Conservation (phyloP, 2,888 invertebrate species). For the Pasiphila rectangulata region DNA sequence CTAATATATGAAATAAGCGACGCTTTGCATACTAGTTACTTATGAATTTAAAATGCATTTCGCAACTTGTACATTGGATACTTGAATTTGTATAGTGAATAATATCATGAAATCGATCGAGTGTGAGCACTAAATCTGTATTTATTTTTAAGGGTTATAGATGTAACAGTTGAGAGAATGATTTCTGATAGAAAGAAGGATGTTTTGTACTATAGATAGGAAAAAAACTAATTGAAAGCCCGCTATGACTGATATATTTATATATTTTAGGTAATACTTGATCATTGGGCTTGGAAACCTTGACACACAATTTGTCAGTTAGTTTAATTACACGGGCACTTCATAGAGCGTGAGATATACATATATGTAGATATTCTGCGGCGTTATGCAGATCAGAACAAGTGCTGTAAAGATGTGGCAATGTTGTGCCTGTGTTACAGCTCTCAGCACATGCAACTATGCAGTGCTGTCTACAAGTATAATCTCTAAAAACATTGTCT, state of each 20-base stretch:
- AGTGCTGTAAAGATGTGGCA: neutral
- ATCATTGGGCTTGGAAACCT: constrained; percentile 50
- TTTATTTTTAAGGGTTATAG: constrained; percentile 36
- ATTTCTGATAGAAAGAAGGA: constrained; percentile 31
- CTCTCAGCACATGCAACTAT: neutral
- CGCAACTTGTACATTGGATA: constrained; percentile 52
- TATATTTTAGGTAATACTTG: constrained; percentile 63
- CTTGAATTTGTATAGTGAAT: constrained; percentile 62
- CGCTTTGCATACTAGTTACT: constrained; percentile 37
- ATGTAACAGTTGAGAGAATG: constrained; percentile 26
- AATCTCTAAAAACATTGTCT: neutral
- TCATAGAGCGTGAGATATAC: too few species aligned
- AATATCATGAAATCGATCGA: constrained; percentile 74
- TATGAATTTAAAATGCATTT: constrained; percentile 61
- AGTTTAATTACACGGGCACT: constrained; percentile 18
- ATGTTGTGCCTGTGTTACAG: neutral
- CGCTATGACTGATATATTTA: constrained; percentile 74
- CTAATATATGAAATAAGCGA: constrained; percentile 38
- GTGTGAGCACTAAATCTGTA: constrained; percentile 53
- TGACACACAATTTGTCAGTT: constrained; percentile 16
- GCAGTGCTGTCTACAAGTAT: neutral
- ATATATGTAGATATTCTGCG: too few species aligned
- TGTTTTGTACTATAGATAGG: constrained; percentile 53
- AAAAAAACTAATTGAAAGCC: constrained; percentile 57
- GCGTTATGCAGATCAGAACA: constrained; percentile 10